phyloP scores from a whole-genome alignment of 2,113 vertebrate species.

The Ploceus nigricollis region DNA sequence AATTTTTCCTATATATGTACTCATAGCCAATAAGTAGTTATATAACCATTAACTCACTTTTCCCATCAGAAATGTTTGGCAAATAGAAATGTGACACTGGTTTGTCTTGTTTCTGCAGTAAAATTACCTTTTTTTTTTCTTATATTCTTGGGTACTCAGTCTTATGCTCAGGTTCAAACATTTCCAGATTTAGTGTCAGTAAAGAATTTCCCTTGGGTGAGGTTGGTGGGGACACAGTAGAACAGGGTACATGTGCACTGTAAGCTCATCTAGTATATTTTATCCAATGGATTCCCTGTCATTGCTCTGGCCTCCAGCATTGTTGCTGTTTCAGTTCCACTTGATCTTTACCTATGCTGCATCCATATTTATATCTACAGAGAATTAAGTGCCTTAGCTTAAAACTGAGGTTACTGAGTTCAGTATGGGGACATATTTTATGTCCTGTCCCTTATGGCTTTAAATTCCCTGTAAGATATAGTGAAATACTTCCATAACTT shows the following conservation, averaged over 20 bases:
- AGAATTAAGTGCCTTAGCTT: constrained; percentile 18
- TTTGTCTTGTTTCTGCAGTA: neutral
- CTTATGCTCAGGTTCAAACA: neutral
- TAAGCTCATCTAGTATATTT: neutral
- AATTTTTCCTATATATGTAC: neutral
- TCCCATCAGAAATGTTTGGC: neutral
- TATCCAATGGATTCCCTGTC: neutral
- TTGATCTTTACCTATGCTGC: neutral
- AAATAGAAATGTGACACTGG: neutral
- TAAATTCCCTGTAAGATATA: neutral
- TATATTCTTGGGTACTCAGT: neutral
- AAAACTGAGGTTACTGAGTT: constrained; percentile 6
- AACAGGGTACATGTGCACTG: neutral
- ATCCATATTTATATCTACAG: constrained; percentile 13
- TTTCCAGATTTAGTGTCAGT: neutral
- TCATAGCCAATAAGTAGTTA: neutral
- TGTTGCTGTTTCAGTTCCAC: neutral
- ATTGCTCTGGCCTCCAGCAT: neutral
- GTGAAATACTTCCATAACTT: neutral
- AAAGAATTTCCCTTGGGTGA: neutral
- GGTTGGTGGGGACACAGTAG: neutral
- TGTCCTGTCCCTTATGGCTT: neutral
- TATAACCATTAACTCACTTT: neutral
- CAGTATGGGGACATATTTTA: neutral
- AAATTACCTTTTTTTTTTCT: neutral